phyloP scores from a whole-genome alignment of 2,797 vertebrate genomes.

The Oreortyx pictus region DNA sequence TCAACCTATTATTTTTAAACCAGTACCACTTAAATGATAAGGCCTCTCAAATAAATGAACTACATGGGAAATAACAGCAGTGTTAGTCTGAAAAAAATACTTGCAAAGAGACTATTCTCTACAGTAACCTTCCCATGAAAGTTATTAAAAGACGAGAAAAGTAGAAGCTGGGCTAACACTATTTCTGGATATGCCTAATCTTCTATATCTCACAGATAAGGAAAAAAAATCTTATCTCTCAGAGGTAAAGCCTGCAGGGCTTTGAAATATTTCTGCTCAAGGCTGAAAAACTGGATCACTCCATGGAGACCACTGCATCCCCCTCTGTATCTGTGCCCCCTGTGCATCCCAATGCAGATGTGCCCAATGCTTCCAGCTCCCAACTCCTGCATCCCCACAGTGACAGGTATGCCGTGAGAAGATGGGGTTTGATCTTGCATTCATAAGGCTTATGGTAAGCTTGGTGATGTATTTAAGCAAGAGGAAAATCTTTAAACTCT shows the following conservation, averaged over 20 bases:
- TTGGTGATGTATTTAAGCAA: neutral
- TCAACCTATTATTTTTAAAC: neutral
- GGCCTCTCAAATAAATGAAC: neutral
- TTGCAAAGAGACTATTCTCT: neutral
- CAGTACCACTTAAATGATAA: neutral
- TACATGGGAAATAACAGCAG: neutral
- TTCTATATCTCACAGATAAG: neutral
- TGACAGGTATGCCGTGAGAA: fast-evolving
- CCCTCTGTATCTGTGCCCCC: neutral
- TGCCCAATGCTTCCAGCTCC: fast-evolving
- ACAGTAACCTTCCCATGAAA: neutral
- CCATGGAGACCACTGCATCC: fast-evolving
- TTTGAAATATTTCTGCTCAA: neutral
- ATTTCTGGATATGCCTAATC: neutral
- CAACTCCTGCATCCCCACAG: neutral
- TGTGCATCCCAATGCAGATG: fast-evolving
- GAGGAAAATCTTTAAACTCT: neutral
- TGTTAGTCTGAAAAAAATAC: neutral
- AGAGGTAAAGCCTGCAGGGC: neutral
- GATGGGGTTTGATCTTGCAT: neutral
- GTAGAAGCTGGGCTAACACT: neutral
- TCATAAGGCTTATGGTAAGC: neutral
- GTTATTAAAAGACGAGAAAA: neutral
- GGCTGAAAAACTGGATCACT: neutral
- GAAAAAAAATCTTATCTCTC: neutral